phyloP scores from a whole-genome alignment of 2,888 invertebrate species.

The Laothoe populi region DNA sequence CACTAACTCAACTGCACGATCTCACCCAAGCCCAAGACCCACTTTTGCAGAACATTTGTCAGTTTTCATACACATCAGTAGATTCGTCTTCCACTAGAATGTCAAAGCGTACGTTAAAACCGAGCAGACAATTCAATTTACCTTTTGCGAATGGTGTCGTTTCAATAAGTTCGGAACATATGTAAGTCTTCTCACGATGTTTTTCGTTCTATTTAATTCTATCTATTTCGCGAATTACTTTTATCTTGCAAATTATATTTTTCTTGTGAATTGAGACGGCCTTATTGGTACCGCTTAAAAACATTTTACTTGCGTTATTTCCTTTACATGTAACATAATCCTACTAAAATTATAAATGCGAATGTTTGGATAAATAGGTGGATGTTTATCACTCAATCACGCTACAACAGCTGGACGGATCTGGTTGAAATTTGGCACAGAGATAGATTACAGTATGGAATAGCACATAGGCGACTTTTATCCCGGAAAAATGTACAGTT shows the following conservation, averaged over 20 bases:
- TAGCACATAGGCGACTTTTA: no score
- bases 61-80: neutral
- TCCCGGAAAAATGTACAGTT: no score
- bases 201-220: neutral
- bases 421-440: no score
- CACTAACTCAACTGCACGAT: neutral
- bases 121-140: slow-evolving; percentile 21
- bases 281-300: neutral
- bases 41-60: slow-evolving; percentile 1
- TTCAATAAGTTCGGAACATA: slow-evolving; percentile 1
- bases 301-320: no score
- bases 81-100: neutral
- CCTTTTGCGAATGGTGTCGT: slow-evolving; percentile 7
- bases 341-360: no score
- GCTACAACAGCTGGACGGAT: no score
- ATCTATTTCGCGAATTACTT: slow-evolving; percentile 4
- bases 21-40: neutral
- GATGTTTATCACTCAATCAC: no score
- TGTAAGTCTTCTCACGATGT: slow-evolving; percentile 2
- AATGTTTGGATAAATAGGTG: no score
- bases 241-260: neutral
- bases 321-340: no score
- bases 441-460: no score
- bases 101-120: slow-evolving; percentile 19
- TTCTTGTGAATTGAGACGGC: neutral